These are phyloP conservation scores for Siniperca undulata DNA, from an alignment of 2,797 vertebrate genomes.

Conservation along the genomic window DNA sequence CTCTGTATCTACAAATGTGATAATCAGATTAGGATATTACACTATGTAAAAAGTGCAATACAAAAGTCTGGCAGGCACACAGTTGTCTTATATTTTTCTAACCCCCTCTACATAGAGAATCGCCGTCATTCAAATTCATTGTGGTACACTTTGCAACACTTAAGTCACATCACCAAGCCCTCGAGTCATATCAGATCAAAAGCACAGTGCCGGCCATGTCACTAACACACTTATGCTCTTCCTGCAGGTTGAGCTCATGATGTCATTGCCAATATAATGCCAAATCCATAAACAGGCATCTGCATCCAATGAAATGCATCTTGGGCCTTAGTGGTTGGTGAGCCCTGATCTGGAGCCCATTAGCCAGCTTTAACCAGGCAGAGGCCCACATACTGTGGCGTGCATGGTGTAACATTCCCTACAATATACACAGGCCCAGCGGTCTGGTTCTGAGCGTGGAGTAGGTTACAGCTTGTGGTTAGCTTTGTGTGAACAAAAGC, in stretches of 20 bases:
- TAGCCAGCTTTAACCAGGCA: slow-evolving; percentile 60
- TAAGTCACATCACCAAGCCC: slow-evolving; percentile 23
- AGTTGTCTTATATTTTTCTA: neutral
- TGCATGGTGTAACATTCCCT: slow-evolving; percentile 37
- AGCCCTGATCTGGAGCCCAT: slow-evolving; percentile 70
- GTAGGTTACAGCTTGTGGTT: slow-evolving; percentile 56
- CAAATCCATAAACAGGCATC: slow-evolving; percentile 65
- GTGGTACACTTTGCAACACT: slow-evolving; percentile 1
- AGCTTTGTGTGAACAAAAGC: slow-evolving; percentile 54
- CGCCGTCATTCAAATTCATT: neutral
- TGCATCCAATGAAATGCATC: slow-evolving; percentile 70
- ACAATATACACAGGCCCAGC: slow-evolving; percentile 13
- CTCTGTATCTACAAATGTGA: neutral
- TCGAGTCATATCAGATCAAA: slow-evolving; percentile 51
- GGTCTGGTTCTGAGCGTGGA: slow-evolving; percentile 50
- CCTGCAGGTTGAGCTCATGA: slow-evolving; percentile 61
- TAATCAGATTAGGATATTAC: neutral
- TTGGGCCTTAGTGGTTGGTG: slow-evolving; percentile 24
- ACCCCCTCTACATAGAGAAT: neutral
- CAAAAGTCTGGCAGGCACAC: neutral
- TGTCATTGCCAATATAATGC: slow-evolving; percentile 68
- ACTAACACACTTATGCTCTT: slow-evolving; percentile 9
- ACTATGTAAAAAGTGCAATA: neutral
- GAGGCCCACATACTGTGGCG: slow-evolving; percentile 42
- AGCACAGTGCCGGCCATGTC: slow-evolving; percentile 10